Percentiles rank a stretch among this genome's conserved stretches.
Conservation (phyloP, 1,140 invertebrate species). For the Fopius arisanus region DNA sequence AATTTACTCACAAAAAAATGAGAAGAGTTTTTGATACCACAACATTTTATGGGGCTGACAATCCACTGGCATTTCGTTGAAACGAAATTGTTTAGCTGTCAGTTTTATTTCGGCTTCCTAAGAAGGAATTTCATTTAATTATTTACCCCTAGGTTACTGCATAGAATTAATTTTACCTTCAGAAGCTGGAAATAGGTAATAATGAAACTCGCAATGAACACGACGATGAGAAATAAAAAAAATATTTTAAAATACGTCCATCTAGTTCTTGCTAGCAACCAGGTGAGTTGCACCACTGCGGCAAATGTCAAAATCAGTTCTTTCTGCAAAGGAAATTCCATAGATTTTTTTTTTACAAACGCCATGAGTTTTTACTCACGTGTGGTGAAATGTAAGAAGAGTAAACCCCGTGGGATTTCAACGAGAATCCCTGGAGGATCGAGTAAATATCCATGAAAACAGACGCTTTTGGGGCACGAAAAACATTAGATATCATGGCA, state of each 20-base stretch:
- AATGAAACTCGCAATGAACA: conserved; percentile 45
- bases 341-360: conserved; percentile 8
- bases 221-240: conserved; percentile 32
- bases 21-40: conserved; percentile 21
- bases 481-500: conserved; percentile 42
- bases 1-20: conserved; percentile 16
- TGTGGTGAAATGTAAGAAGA: conserved; percentile 25
- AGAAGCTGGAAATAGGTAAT: conserved; percentile 50
- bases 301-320: conserved; percentile 32
- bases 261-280: conserved; percentile 19
- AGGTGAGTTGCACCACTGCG: conserved; percentile 26
- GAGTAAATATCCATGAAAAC: conserved; percentile 20
- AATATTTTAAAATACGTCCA: conserved; percentile 38
- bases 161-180: conserved; percentile 38
- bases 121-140: too few relatives aligned
- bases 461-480: conserved; percentile 32
- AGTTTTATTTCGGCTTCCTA: conserved; percentile 51
- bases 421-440: conserved; percentile 13
- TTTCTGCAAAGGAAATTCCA: conserved; percentile 40
- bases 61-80: conserved; percentile 37
- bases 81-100: conserved; percentile 39
- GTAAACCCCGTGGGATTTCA: conserved; percentile 7
- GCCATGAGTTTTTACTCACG: conserved; percentile 36
- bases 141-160: too few relatives aligned
- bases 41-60: conserved; percentile 46